A percentile compares a stretch with the other conserved stretches of the same genome.
These are phyloP conservation scores for Manis javanica DNA, from an alignment of 2,797 vertebrate species.

Conservation along the genomic window DNA sequence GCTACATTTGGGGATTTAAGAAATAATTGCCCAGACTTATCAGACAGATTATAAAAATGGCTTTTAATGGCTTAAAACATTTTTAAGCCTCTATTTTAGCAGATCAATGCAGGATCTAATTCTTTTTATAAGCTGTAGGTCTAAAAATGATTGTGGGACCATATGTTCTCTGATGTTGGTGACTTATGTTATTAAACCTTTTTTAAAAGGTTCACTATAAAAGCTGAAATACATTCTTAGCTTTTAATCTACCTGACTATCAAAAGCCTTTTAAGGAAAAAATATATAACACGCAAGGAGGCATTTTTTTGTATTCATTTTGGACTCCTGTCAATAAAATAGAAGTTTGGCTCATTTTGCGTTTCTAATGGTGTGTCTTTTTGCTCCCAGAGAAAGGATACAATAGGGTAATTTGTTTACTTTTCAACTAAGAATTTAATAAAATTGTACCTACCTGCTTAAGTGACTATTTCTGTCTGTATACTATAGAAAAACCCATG, in stretches of 20 bases:
- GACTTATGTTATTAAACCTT: conserved; percentile 84
- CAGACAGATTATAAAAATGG: conserved; percentile 77
- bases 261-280: conserved; percentile 84
- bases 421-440: conserved; percentile 76
- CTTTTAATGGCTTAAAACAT: conserved; percentile 85
- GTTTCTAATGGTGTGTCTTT: conserved; percentile 86
- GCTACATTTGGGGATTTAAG: conserved; percentile 83
- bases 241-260: conserved; percentile 84
- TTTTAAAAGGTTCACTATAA: conserved; percentile 83
- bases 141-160: conserved; percentile 85
- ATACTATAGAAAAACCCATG: conserved; percentile 59
- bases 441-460: conserved; percentile 62
- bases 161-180: conserved; percentile 78
- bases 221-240: conserved; percentile 83
- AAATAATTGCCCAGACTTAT: conserved; percentile 73
- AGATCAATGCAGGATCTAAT: conserved; percentile 82
- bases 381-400: conserved; percentile 72
- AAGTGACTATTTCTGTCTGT: conserved; percentile 62
- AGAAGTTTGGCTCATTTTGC: conserved; percentile 86
- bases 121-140: conserved; percentile 84
- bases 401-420: conserved; percentile 66
- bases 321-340: conserved; percentile 88
- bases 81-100: conserved; percentile 85
- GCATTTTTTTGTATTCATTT: conserved; percentile 87
- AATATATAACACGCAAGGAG: conserved; percentile 81